Base-by-base conservation (phyloP, 2,113 vertebrate genomes). In the Alethe diademata region DNA sequence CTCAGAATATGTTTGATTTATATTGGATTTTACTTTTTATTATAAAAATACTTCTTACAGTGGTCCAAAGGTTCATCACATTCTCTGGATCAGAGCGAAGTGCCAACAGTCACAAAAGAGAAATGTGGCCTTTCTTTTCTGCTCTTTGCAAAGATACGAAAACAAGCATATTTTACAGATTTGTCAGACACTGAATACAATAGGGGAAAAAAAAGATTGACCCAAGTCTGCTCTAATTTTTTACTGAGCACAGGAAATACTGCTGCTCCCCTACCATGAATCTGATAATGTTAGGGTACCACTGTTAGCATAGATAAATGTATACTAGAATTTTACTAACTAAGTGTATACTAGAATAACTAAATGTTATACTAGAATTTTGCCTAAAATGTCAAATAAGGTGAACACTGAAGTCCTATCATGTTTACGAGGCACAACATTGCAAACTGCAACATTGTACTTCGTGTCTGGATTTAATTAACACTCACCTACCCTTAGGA, bases 401-500 rank as follows among this genome's bases (percentile, higher is more conserved):
- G 50, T 14, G 47, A 82, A 33, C 5, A 13, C 9, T n/a, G 29
- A 16, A 38, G 62, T 66, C 29, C 26, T 35, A 38, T 14, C 18
- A 31, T 14, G 7, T 12, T n/a, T 40, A 0, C 29, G 24, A 70
- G 36, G 28, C 16, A 35, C 14, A 48, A 23, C 23, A 14, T 29
- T 64, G 25, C 38, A 69, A 35, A 23, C 12, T 58, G 14, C 13
- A 84, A 6, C 26, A 8, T 8, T 70, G 12, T 47, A n/a, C 15
- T 31, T 83, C 43, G 31, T 6, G 6, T 58, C 38, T 5, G 3
- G 24, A 50, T 76, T 75, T 76, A 85, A 73, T n/a, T 40, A 74
- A 61, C 7, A 4, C 0, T 1, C 22, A 29, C 9, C 19, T 29
- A 9, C 5, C 15, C 33, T 33, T 17, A 51, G 33, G 51, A 86